Evolutionary conservation across 2,113 vertebrate genomes (phyloP), one percentile per base, ranked within the genome.

Genomic region (Aphelocoma coerulescens): DNA sequence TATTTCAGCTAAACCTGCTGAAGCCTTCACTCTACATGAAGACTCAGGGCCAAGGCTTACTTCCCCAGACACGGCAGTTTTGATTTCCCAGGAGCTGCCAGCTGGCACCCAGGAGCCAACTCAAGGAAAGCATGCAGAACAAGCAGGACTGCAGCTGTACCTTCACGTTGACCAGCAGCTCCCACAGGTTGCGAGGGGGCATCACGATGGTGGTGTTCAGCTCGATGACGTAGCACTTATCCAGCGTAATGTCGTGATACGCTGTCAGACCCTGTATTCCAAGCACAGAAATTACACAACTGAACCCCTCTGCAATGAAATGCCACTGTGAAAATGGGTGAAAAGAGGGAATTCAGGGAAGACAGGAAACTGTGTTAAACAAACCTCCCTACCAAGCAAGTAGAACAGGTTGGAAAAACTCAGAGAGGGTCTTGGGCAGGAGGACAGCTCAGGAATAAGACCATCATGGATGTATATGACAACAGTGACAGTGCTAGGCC

Each of bases 211-310:
- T 99, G 96, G 98, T 99, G 97, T 99, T 99, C 77, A 99, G 98
- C 96, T 99, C 98, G 0, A 98, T 99, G 74, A 99, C 98, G 9
- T 99, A 99, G 97, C 99, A 99, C 82, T 99, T 99, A 96, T 99
- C 99, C 97, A 99, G 97, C 6, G 98, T 98, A 51, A 99, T 98
- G 97, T 99, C 99, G 3, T 99, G 99, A 67, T 99, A 99, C 24
- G 99, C 99, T 0, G 99, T 99, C 95, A 99, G 97, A 30, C 99
- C 99, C 99, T 99, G 96, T 13, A 10, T 58, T 13, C 28, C 55
- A 92, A 69, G 87, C 67, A 91, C 43, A 94, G 55, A n/a, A 65
- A 44, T 44, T 3, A 35, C 69, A 35, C 33, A 72, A 20, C 3
- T 74, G 32, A 88, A 23, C 26, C 79, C 26, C 26, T 67, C 26